Base-by-base conservation (phyloP, 1,140 invertebrate genomes). In the Neelides sp. region DNA sequence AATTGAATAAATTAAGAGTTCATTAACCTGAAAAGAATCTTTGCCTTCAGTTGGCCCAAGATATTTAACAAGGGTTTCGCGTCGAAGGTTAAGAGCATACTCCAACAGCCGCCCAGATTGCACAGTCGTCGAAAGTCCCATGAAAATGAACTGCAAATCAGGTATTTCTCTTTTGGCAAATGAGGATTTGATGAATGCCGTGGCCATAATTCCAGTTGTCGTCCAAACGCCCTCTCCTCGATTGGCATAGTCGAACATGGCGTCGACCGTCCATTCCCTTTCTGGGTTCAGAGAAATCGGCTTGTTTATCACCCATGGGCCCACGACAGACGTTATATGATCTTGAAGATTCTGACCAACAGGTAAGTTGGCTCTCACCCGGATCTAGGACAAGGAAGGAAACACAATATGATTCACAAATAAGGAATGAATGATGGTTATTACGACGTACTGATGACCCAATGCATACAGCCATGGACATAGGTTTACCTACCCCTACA, bases 11-110 rank as follows among this genome's bases (percentile, higher is more conserved):
- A n/a, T n/a, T n/a, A n/a, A n/a, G n/a, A n/a, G n/a, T n/a, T n/a
- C n/a, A n/a, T n/a, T n/a, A n/a, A n/a, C n/a, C n/a, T 54, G 52
- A 26, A 58, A 58, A 3, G 52, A 54, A 34, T 58, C 56, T 17
- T 51, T 24, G 17, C 45, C 48, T 36, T 48, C 47, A 7, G 42
- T 47, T 13, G 40, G n/a, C 20, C 24, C 39, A 27, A 54, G 54
- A 35, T 48, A 58, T 44, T 58, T 54, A 10, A 50, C 24, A 17
- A 58, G 27, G 4, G 51, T 35, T n/a, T 49, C 52, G 22, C 36
- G 23, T 22, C 46, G 44, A 3, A 58, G 48, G 26, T 58, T 58
- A 30, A 51, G 54, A 2, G 52, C 48, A 28, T 37, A 52, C 32
- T 58, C 56, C 40, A 43, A 41, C 26, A 54, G 52, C 13, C 27